Conservation (phyloP, 2,888 invertebrate genomes). For the Clostera curtula region DNA sequence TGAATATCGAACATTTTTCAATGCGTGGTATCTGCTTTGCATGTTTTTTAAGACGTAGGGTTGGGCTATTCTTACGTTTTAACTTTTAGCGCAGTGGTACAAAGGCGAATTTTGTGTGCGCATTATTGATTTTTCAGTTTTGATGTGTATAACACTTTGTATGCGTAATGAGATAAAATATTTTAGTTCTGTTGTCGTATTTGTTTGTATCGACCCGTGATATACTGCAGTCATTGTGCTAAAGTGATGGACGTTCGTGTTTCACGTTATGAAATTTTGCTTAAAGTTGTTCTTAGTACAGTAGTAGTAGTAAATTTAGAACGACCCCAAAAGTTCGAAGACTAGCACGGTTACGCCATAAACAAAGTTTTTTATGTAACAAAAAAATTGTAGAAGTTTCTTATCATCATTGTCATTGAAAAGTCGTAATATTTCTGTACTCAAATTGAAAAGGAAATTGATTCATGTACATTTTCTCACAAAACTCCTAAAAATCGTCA, state of each 20-base stretch:
- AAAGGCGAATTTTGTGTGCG: constrained; percentile 27
- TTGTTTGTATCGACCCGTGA: constrained; percentile 48
- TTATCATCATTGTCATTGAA: no score
- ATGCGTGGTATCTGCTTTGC: constrained; percentile 54
- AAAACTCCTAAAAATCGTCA: no score
- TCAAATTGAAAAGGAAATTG: no score
- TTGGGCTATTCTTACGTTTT: constrained; percentile 26
- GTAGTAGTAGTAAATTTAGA: no score
- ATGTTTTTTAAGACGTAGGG: constrained; percentile 38
- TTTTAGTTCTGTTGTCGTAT: constrained; percentile 65
- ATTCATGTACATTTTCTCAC: no score
- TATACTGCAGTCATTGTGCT: constrained; percentile 37
- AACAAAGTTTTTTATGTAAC: no score
- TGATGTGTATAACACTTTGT: constrained; percentile 38
- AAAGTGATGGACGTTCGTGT: constrained; percentile 39
- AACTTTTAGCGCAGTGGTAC: constrained; percentile 51
- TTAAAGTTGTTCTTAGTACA: no score
- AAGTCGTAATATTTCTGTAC: no score
- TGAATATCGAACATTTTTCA: constrained; percentile 58
- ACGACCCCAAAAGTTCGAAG: no score
- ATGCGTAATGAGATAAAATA: constrained; percentile 70
- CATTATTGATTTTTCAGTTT: constrained; percentile 45
- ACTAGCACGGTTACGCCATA: no score
- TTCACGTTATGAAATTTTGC: no score
- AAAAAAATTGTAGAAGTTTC: no score